A percentile compares a stretch with the other conserved stretches of the same genome.
These are phyloP conservation scores for Porites divaricata DNA, from an alignment of 92 coral and sea anemone species.

Conservation along the genomic window DNA sequence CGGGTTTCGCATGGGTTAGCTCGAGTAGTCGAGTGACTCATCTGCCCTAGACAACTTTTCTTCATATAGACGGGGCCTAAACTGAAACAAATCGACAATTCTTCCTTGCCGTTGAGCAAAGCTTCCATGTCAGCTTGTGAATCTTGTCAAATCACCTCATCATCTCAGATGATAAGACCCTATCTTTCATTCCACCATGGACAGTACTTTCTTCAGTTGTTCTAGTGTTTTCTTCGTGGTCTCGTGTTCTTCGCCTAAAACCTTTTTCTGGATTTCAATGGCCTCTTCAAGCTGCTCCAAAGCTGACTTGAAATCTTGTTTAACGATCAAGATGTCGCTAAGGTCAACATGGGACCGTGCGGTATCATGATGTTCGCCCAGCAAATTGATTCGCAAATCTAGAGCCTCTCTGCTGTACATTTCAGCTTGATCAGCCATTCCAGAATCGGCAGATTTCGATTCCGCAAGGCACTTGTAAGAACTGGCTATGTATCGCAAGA, in stretches of 20 bases:
- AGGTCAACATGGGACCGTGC: constrained; percentile 34
- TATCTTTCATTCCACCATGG: neutral
- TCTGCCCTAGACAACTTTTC: too few species aligned
- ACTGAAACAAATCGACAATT: too few species aligned
- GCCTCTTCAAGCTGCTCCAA: constrained; percentile 5
- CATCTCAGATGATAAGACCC: neutral
- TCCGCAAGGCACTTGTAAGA: constrained; percentile 38
- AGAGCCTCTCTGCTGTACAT: neutral
- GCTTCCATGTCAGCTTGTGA: too few species aligned
- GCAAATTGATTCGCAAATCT: neutral
- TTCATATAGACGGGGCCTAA: too few species aligned
- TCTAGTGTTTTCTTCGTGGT: neutral
- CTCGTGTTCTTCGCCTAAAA: constrained; percentile 7
- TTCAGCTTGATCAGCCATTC: neutral
- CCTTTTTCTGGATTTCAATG: constrained; percentile 2
- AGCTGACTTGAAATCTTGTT: neutral
- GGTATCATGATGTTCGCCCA: constrained; percentile 25
- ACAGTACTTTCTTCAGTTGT: too few species aligned
- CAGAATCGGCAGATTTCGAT: neutral
- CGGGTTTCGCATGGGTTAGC: neutral
- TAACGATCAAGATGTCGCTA: constrained; percentile 7
- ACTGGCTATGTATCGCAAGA: constrained; percentile 9
- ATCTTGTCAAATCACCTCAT: neutral
- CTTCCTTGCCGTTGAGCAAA: too few species aligned
- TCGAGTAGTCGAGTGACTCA: too few species aligned